Evolutionary conservation across 2,113 vertebrate species (phyloP), one percentile per base, ranked within the genome.

Genomic region (Cacatua alba): DNA sequence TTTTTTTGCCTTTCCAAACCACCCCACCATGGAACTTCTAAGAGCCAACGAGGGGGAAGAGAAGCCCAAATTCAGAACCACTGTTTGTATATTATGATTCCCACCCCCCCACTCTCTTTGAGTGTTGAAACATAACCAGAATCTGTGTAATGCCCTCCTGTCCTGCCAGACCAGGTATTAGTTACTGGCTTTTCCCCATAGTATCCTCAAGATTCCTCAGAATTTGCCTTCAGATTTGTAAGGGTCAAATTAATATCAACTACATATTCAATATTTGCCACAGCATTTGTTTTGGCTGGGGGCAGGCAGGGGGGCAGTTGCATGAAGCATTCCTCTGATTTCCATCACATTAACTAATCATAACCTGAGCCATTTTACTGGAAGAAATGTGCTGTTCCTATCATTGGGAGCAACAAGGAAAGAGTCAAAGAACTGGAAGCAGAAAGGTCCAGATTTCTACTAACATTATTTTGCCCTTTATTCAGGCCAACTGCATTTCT

Each of bases 331-430:
- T 90, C 31, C 6, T 46, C 35, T n/a, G 37, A 82, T 82, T 96
- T 85, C 91, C 90, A 92, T 41, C 88, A 89, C 57, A 25, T 55
- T 69, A 51, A 51, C 62, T 86, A 72, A 91, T 65, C 71, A 88
- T 59, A 95, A 96, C 96, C 94, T 94, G 88, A 97, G 91, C 93
- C 93, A 70, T 92, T 95, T 86, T 52, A 93, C 97, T 95, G 87
- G 89, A 97, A 95, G 95, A 92, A 96, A 96, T 41, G 55, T 4
- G 55, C 86, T 69, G 46, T 71, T 88, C 65, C 93, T 69, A 18
- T 63, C 69, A 37, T 0, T 76, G 86, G 67, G 63, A 92, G 25
- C 74, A 79, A 55, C 4, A 5, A 86, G 82, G 79, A 76, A 86
- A 94, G 65, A 94, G 62, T 72, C 78, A 48, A 86, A 88, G 65